Conservation (phyloP, 2,888 invertebrate genomes). For the Microplitis deprimator region DNA sequence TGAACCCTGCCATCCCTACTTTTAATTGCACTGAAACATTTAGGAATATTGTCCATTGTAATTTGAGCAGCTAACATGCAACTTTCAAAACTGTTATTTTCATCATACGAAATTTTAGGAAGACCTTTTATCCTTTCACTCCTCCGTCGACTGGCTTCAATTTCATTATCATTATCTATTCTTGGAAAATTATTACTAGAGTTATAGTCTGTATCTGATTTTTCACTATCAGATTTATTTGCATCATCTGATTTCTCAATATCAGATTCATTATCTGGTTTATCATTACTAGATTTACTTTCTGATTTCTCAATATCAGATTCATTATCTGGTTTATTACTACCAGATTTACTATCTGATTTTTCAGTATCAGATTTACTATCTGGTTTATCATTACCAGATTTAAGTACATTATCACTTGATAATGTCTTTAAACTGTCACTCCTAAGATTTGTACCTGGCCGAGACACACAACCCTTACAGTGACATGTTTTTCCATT, state of each 20-base stretch:
- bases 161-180: conserved; percentile 8
- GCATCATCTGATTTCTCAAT: conserved; percentile 34
- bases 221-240: conserved; percentile 17
- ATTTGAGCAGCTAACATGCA: conserved; percentile 12
- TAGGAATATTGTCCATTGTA: conserved; percentile 22
- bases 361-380: too few relatives aligned
- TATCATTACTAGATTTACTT: background rate
- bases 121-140: conserved; percentile 37
- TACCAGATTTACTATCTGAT: too few relatives aligned
- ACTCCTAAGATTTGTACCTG: conserved; percentile 4
- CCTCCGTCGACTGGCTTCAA: conserved; percentile 11
- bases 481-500: conserved; percentile 32
- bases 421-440: background rate
- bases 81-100: background rate
- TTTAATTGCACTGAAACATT: conserved; percentile 37
- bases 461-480: conserved; percentile 37
- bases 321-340: conserved; percentile 15
- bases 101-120: conserved; percentile 24
- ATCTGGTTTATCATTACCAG: too few relatives aligned
- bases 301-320: conserved; percentile 6
- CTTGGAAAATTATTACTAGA: conserved; percentile 2
- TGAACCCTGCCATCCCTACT: conserved; percentile 31
- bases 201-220: conserved; percentile 19
- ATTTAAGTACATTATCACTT: background rate
- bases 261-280: conserved; percentile 19